Evolutionary conservation across 1,140 invertebrate species (phyloP).

Genomic region (Mizuhopecten yessoensis): DNA sequence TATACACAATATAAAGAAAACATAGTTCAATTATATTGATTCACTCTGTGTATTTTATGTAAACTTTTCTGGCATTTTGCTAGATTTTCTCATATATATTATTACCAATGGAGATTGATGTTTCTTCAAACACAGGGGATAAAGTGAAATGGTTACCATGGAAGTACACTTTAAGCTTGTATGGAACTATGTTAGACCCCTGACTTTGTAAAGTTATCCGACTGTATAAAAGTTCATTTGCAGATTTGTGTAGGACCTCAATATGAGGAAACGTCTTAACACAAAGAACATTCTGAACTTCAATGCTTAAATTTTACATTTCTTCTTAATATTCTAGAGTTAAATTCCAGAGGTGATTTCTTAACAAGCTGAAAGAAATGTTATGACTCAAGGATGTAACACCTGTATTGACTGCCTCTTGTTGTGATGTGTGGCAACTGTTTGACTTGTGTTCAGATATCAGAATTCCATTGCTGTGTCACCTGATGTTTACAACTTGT

Average conservation of each 20-base stretch:
- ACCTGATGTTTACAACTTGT: background rate
- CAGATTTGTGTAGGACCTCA: too few species aligned
- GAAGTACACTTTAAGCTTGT: too few species aligned
- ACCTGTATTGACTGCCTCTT: background rate
- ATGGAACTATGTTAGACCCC: too few species aligned
- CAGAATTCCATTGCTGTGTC: background rate
- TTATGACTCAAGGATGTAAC: background rate
- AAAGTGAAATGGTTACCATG: background rate
- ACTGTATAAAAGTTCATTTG: too few species aligned
- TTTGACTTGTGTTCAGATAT: background rate
- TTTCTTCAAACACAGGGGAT: too few species aligned
- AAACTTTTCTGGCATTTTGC: background rate
- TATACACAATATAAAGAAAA: too few species aligned
- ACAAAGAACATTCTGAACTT: background rate
- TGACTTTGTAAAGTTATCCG: too few species aligned
- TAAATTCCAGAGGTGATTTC: too few species aligned
- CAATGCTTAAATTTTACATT: too few species aligned
- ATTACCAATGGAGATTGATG: background rate
- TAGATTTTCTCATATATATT: background rate
- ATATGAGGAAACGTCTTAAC: background rate
- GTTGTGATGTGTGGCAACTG: background rate
- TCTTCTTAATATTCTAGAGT: too few species aligned
- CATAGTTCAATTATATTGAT: too few species aligned
- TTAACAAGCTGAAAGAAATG: too few species aligned
- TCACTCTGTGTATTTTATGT: background rate